Evolutionary conservation across 1,140 invertebrate species (phyloP).

Genomic region (Scaptodrosophila lebanonensis): DNA sequence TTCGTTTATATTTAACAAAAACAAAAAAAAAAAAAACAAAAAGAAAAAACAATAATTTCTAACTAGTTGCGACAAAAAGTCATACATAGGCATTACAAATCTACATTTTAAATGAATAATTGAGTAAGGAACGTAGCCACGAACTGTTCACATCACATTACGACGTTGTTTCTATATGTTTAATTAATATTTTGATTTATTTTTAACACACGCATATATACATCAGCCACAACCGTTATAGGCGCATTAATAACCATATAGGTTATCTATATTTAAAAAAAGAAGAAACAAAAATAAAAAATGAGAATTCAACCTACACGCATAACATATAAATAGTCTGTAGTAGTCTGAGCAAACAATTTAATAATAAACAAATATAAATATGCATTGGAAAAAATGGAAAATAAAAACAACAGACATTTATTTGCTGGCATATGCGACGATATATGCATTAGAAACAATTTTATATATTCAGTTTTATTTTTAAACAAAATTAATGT

Average conservation of each 20-base stretch:
- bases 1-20: too few relatives aligned
- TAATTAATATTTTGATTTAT: slow-evolving; percentile 15
- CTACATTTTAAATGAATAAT: slow-evolving; percentile 45
- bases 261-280: slow-evolving; percentile 24
- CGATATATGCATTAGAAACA: too few relatives aligned
- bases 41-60: slow-evolving; percentile 32
- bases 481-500: too few relatives aligned
- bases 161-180: slow-evolving; percentile 37
- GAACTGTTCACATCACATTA: slow-evolving; percentile 52
- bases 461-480: too few relatives aligned
- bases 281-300: slow-evolving; percentile 10
- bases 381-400: slow-evolving; percentile 27
- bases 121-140: slow-evolving; percentile 43
- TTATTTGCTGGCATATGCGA: neutral
- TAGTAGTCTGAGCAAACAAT: slow-evolving; percentile 65
- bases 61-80: slow-evolving; percentile 64
- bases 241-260: slow-evolving; percentile 42
- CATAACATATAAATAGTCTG: slow-evolving; percentile 62
- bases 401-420: slow-evolving; percentile 22
- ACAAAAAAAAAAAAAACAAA: slow-evolving; percentile 33
- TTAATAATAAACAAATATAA: slow-evolving; percentile 43
- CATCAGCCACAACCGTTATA: slow-evolving; percentile 19
- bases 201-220: slow-evolving; percentile 9
- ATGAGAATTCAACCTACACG: slow-evolving; percentile 37
- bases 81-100: slow-evolving; percentile 60